Conservation (phyloP, 2,797 vertebrate species). For the Pseudocheirus occidentalis region DNA sequence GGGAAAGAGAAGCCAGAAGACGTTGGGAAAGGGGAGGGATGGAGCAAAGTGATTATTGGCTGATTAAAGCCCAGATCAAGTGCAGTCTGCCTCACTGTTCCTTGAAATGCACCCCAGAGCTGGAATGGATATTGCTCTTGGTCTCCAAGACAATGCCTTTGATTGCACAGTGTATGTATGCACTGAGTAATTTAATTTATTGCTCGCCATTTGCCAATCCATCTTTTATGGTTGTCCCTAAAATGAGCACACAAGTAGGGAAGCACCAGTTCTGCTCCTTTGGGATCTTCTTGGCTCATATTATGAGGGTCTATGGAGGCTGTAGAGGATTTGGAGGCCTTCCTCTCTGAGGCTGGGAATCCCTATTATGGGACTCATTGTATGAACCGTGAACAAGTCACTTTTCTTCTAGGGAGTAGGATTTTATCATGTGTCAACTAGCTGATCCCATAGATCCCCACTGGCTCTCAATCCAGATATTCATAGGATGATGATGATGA, state of each 20-base stretch:
- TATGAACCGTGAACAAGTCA: neutral
- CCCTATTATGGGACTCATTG: neutral
- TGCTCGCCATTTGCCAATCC: conserved; percentile 63
- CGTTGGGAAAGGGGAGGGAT: neutral
- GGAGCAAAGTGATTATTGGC: neutral
- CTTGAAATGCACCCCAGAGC: conserved; percentile 29
- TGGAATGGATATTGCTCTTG: neutral
- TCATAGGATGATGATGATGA: neutral
- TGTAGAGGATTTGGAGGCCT: neutral
- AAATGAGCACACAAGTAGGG: conserved; percentile 44
- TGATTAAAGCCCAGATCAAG: conserved; percentile 63
- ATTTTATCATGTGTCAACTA: neutral
- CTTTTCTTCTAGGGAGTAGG: neutral
- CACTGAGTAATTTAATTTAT: conserved; percentile 69
- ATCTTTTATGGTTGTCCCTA: conserved; percentile 62
- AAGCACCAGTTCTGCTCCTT: conserved; percentile 43
- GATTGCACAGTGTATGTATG: conserved; percentile 28
- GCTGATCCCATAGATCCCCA: neutral
- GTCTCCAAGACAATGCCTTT: conserved; percentile 57
- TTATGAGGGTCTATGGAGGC: neutral
- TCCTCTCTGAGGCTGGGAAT: neutral
- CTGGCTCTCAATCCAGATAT: neutral
- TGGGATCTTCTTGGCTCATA: conserved; percentile 45
- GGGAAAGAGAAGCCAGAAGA: conserved; percentile 9
- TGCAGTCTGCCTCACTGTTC: conserved; percentile 55